These are phyloP conservation scores for Centroberyx gerrardi DNA, from an alignment of 2,797 vertebrate species.

Conservation along the genomic window DNA sequence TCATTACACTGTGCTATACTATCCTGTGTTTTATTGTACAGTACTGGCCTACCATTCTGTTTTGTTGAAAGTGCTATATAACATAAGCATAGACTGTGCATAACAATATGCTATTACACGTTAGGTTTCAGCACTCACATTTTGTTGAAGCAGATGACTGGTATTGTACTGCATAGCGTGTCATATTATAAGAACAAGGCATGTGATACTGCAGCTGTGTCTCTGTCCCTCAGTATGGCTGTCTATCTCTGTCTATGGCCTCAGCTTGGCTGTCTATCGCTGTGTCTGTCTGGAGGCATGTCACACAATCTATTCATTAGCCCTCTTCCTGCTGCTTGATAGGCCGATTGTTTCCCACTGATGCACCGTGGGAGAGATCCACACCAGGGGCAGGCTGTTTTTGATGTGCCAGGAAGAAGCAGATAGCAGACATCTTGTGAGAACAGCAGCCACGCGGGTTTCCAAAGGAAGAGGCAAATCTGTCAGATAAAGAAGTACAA, in stretches of 20 bases:
- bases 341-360: conserved; percentile 65
- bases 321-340: conserved; percentile 63
- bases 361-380: conserved; percentile 57
- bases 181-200: conserved; percentile 16
- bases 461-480: conserved; percentile 65
- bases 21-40: too few relatives aligned
- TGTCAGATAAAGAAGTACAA: conserved; percentile 70
- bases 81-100: background rate
- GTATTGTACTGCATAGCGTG: conserved; percentile 23
- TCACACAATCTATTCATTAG: conserved; percentile 70
- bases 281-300: conserved; percentile 56
- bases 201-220: conserved; percentile 15
- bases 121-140: conserved; percentile 7
- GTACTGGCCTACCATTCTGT: background rate
- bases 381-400: conserved; percentile 57
- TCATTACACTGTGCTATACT: background rate
- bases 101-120: background rate
- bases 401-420: conserved; percentile 61
- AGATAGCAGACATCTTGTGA: conserved; percentile 63
- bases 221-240: conserved; percentile 22
- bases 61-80: background rate
- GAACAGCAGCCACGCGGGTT: conserved; percentile 44
- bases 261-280: conserved; percentile 39
- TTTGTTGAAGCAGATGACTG: conserved; percentile 6
- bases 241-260: conserved; percentile 33